Evolutionary conservation across 2,113 vertebrate species (phyloP).

Genomic region (Syngnathus floridae): DNA sequence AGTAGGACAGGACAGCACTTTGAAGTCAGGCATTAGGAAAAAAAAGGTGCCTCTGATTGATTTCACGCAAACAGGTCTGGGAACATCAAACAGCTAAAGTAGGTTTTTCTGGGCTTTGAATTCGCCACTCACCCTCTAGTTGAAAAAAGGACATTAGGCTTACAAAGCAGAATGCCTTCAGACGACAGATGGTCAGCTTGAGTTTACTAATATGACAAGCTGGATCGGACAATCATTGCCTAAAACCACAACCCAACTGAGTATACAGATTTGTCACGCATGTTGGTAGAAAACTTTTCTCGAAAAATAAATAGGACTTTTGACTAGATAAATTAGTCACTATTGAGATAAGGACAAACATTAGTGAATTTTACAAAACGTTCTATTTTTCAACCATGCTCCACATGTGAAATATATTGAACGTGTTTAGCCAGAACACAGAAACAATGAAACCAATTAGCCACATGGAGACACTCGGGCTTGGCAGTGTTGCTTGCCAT

Average conservation of each 20-base stretch:
- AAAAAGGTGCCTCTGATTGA: slow-evolving; percentile 55
- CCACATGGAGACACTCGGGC: neutral
- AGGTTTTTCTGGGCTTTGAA: slow-evolving; percentile 58
- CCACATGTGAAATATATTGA: neutral
- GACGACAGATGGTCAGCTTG: slow-evolving; percentile 8
- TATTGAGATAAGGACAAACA: neutral
- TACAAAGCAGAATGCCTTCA: slow-evolving; percentile 16
- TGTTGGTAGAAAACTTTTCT: neutral
- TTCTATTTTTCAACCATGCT: neutral
- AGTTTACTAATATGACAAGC: slow-evolving; percentile 9
- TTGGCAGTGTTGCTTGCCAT: neutral
- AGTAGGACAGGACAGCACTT: slow-evolving; percentile 50
- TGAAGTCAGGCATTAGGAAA: slow-evolving; percentile 57
- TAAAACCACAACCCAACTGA: neutral
- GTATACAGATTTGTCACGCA: neutral
- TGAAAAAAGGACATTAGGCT: slow-evolving; percentile 44
- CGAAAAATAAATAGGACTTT: neutral
- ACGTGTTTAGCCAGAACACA: neutral
- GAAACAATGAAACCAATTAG: neutral
- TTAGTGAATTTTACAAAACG: neutral
- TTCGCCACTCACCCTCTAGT: slow-evolving; percentile 43
- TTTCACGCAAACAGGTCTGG: slow-evolving; percentile 64
- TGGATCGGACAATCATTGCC: slow-evolving; percentile 5
- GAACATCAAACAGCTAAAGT: slow-evolving; percentile 63
- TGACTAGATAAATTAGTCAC: too few relatives aligned